Conservation (phyloP, 2,113 vertebrate genomes). For the Sapayoa aenigma region DNA sequence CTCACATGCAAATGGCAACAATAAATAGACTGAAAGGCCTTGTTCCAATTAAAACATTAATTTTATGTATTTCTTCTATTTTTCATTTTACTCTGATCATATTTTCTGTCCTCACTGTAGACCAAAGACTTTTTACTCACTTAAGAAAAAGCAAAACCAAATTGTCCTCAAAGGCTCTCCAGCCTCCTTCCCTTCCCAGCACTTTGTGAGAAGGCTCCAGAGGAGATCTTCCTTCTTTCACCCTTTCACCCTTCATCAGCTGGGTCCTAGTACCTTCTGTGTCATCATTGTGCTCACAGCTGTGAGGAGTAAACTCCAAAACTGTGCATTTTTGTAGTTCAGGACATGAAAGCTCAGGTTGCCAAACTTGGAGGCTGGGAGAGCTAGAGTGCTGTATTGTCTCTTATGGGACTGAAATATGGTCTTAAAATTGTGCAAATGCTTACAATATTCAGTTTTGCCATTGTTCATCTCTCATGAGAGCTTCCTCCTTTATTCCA, state of each 20-base stretch:
- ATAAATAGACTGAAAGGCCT: not conserved
- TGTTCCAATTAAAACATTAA: not conserved
- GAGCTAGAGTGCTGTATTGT: not conserved
- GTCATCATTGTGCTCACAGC: not conserved
- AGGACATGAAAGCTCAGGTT: not conserved
- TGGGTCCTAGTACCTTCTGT: not conserved
- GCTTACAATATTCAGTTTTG: not conserved
- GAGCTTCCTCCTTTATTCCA: not conserved
- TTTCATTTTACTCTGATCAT: not conserved
- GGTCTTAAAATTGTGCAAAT: not conserved
- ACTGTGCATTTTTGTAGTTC: not conserved
- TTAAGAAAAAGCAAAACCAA: not conserved
- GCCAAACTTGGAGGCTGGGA: not conserved
- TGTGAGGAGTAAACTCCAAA: not conserved
- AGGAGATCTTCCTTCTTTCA: not conserved
- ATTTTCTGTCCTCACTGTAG: not conserved
- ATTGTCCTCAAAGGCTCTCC: not conserved
- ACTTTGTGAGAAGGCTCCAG: not conserved
- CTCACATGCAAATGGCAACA: not conserved
- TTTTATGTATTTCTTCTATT: not conserved
- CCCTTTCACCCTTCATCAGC: not conserved
- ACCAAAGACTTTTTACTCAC: not conserved
- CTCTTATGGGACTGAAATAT: rapidly evolving
- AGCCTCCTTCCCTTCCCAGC: not conserved
- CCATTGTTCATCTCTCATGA: not conserved